phyloP scores from a whole-genome alignment of 2,797 vertebrate species.

The Podargus strigoides region DNA sequence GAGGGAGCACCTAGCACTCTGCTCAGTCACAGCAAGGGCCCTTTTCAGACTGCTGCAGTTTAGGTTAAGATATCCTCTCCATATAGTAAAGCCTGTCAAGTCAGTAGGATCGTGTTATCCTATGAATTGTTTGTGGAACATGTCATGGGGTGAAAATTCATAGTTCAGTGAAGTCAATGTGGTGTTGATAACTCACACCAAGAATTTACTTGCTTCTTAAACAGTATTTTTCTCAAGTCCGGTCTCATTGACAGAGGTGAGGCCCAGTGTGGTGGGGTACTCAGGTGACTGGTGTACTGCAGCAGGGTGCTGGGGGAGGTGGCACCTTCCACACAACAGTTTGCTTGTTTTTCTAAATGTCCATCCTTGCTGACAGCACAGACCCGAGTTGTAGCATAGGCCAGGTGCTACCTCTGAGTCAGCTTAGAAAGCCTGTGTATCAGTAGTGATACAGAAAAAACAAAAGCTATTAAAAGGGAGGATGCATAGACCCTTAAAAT shows the following conservation, averaged over 20 bases:
- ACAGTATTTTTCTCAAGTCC: not conserved
- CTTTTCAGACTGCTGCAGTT: not conserved
- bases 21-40: not conserved
- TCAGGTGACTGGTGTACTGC: rapidly evolving
- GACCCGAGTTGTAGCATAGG: not conserved
- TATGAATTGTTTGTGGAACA: not conserved
- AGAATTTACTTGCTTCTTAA: not conserved
- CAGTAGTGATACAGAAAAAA: not conserved
- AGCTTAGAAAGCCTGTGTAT: not conserved
- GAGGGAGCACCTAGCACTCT: not conserved
- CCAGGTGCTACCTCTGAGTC: not conserved
- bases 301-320: not conserved
- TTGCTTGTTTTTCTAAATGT: not conserved
- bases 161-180: not conserved
- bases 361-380: not conserved
- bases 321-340: not conserved
- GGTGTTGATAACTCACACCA: rapidly evolving
- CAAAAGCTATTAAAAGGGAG: not conserved
- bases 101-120: not conserved
- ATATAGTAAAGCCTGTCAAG: too few relatives aligned
- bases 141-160: not conserved
- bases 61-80: not conserved
- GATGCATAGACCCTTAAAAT: not conserved
- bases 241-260: not conserved
- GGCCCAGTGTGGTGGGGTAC: not conserved